Percentiles rank a stretch among this genome's conserved stretches.
phyloP scores from a whole-genome alignment of 2,113 vertebrate species.

The Agelaius tricolor region DNA sequence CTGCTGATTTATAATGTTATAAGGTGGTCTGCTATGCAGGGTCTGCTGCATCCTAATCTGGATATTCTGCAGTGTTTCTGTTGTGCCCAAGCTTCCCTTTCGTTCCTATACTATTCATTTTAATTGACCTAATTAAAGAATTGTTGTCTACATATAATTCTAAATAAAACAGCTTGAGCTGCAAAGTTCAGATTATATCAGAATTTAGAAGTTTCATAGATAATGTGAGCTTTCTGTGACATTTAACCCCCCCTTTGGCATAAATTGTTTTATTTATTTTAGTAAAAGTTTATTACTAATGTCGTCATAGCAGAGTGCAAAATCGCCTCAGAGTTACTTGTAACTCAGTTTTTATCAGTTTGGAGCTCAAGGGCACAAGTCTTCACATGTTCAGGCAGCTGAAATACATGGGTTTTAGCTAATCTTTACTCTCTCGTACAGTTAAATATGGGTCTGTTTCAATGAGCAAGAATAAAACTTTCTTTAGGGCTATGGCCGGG shows the following conservation, averaged over 20 bases:
- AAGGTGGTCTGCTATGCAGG: rapidly evolving
- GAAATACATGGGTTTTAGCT: background rate
- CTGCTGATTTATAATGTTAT: background rate
- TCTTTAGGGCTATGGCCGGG: background rate
- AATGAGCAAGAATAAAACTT: constrained; percentile 8
- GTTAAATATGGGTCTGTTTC: background rate
- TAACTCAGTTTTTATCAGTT: background rate
- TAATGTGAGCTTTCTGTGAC: background rate
- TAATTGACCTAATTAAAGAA: background rate
- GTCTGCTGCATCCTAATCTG: background rate
- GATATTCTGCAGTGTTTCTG: background rate
- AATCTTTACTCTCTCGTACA: background rate
- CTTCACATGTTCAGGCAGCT: background rate
- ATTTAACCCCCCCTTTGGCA: background rate
- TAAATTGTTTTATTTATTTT: background rate
- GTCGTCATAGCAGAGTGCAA: background rate
- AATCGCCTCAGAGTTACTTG: background rate
- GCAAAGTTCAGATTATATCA: background rate
- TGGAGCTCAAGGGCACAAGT: background rate
- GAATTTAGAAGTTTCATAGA: background rate
- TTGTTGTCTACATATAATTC: background rate
- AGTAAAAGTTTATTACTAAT: background rate
- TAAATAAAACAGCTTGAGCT: background rate
- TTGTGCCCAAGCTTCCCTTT: background rate
- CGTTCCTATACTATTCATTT: background rate